A percentile compares a stretch with the other conserved stretches of the same genome.
These are phyloP conservation scores for Periplaneta americana DNA, from an alignment of 1,140 invertebrate species.

Conservation along the genomic window DNA sequence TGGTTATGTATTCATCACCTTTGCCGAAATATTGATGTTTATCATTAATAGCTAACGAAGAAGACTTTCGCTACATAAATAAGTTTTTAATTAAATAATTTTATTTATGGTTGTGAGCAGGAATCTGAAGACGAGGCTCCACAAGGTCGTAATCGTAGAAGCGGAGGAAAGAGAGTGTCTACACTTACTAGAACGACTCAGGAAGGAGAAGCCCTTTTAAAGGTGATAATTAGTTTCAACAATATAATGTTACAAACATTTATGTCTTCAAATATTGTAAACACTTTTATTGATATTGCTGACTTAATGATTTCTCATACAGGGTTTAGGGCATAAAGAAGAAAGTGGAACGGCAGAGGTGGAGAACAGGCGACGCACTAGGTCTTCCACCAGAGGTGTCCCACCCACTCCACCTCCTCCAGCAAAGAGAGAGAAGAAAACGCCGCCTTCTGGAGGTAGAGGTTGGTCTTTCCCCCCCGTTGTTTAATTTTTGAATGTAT, in stretches of 20 bases:
- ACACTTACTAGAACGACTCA: constrained; percentile 41
- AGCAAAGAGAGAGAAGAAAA: constrained; percentile 38
- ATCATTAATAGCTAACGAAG: too few relatives aligned
- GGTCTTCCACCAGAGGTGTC: constrained; percentile 37
- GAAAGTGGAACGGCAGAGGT: constrained; percentile 24
- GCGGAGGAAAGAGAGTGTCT: constrained; percentile 40
- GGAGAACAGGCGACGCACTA: constrained; percentile 37
- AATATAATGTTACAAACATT: background rate
- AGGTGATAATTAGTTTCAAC: constrained; percentile 28
- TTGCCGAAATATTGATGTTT: background rate
- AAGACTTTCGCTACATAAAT: background rate
- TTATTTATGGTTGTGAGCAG: constrained; percentile 34
- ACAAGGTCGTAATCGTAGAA: constrained; percentile 35
- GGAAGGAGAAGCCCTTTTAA: constrained; percentile 42
- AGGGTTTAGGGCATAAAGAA: constrained; percentile 1
- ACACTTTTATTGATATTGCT: background rate
- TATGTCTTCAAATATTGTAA: background rate
- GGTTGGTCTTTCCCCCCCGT: constrained; percentile 2
- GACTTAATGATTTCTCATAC: background rate
- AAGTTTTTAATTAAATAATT: background rate
- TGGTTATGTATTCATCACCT: background rate
- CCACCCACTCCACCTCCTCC: constrained; percentile 37
- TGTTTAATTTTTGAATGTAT: background rate
- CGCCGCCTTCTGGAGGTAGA: constrained; percentile 17
- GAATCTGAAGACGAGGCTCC: constrained; percentile 36